Base-by-base conservation (phyloP, 2,113 vertebrate genomes). In the Syngnathus floridae region DNA sequence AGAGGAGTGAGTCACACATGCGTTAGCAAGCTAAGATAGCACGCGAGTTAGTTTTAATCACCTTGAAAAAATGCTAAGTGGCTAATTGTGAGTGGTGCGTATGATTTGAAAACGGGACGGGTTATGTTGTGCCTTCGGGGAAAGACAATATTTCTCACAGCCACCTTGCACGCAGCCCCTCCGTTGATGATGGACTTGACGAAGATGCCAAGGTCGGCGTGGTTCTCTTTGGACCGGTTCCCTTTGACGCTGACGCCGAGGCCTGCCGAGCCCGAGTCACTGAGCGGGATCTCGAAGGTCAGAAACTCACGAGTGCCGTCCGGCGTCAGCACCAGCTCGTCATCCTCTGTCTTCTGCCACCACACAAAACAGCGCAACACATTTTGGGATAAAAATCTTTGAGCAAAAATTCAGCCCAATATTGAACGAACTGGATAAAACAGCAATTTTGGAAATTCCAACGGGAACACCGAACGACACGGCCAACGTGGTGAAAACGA, bases 181-280 rank as follows among this genome's bases (percentile, higher is more conserved):
- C 97, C 97, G 0, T 97, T 97, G 76, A 99, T 99, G 72, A 99
- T 99, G 75, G 97, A 98, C 86, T 99, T 99, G 76, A 99, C 95
- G 46, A 99, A 99, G 89, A 99, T 99, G 56, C 97, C 97, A 79
- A 99, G 81, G 87, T 99, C 97, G 0, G 94, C 94, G 0, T 98
- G 96, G 88, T 96, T 96, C 87, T 99, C 97, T 83, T 98, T 99
- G 62, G 97, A 97, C 59, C 97, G 91, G 84, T 98, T 98, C 14
- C 97, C 97, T 86, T 99, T 99, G 80, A 99, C 97, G 12, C 97
- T 99, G 85, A 98, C 95, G 0, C 97, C 97, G 65, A 99, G 88
- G 5, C 97, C 97, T 0, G 97, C 97, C 1, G 96, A 99, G 5
- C 97, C 97, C 0, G 97, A 98, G 84, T 99, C 97, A 49, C 95